Percentiles rank a stretch among this genome's conserved stretches.
These are phyloP conservation scores for Miichthys miiuy DNA, from an alignment of 2,797 vertebrate genomes.

Conservation along the genomic window DNA sequence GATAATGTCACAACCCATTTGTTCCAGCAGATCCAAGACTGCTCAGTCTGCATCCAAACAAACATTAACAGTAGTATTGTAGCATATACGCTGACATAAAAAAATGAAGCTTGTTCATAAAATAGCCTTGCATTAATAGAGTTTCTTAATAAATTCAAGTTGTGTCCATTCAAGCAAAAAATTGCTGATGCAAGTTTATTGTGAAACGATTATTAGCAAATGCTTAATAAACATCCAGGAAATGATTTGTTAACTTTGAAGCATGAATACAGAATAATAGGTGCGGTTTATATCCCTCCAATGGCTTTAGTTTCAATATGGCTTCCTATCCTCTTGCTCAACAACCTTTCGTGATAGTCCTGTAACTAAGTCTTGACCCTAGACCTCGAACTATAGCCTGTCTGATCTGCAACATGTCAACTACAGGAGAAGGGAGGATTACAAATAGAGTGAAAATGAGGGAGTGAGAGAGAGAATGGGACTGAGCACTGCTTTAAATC, in stretches of 20 bases:
- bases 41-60: constrained; percentile 50
- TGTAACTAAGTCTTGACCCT: constrained; percentile 41
- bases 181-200: background rate
- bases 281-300: background rate
- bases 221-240: background rate
- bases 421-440: constrained; percentile 54
- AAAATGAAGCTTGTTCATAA: background rate
- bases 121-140: background rate
- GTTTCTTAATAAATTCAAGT: background rate
- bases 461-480: background rate
- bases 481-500: constrained; percentile 49
- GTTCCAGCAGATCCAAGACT: constrained; percentile 58
- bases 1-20: constrained; percentile 81
- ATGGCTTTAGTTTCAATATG: constrained; percentile 1
- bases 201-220: background rate
- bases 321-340: background rate
- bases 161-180: background rate
- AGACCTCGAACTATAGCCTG: constrained; percentile 47
- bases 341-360: constrained; percentile 12
- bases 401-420: constrained; percentile 57
- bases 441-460: constrained; percentile 62
- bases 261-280: background rate
- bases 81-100: constrained; percentile 15
- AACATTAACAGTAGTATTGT: constrained; percentile 28
- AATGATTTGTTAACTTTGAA: background rate